Evolutionary conservation across 2,797 vertebrate species (phyloP).

Genomic region (Cynopterus sphinx): DNA sequence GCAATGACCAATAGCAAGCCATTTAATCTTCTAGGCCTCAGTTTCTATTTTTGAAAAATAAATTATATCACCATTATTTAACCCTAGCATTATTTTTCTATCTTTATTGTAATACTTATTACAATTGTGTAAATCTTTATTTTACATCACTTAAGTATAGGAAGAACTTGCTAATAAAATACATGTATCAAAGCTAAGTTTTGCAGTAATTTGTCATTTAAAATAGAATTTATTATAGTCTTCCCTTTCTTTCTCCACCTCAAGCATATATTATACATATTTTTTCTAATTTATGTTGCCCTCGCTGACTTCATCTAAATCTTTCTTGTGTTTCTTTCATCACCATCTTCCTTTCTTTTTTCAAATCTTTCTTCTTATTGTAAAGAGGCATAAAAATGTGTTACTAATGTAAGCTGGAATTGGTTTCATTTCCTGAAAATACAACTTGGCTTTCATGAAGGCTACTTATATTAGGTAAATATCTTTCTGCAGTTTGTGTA

Average conservation of each 20-base stretch:
- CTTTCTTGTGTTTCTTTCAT: background rate
- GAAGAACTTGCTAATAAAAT: background rate
- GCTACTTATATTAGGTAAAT: background rate
- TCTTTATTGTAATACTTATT: background rate
- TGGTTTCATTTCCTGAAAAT: conserved; percentile 3
- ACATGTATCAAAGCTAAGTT: background rate
- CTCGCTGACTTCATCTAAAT: background rate
- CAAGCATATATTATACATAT: background rate
- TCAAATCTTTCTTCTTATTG: background rate
- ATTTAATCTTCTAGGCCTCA: background rate
- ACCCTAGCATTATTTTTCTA: background rate
- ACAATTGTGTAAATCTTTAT: background rate
- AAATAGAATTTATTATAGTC: background rate
- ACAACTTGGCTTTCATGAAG: background rate
- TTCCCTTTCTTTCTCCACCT: background rate
- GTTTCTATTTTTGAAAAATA: background rate
- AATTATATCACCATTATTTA: background rate
- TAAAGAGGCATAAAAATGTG: background rate
- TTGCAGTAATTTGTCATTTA: background rate
- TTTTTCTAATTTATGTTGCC: background rate
- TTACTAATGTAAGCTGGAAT: background rate
- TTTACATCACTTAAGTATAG: background rate
- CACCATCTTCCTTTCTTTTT: background rate
- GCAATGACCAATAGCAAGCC: background rate
- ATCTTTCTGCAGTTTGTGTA: background rate